phyloP scores from a whole-genome alignment of 2,888 invertebrate species.

The Dione vanillae region DNA sequence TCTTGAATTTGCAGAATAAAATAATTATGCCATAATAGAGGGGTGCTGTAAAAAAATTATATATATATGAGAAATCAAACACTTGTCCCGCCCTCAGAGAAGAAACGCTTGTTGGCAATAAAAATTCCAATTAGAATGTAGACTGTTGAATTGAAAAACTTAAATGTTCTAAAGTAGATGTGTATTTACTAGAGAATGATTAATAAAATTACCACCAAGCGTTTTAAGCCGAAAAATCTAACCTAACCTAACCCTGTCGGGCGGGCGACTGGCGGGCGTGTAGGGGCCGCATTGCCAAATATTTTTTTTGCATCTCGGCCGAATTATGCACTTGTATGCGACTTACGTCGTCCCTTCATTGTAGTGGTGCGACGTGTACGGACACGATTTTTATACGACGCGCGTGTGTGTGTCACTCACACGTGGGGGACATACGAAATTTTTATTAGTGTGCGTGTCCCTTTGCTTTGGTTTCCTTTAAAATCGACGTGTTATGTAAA shows the following conservation, averaged over 20 bases:
- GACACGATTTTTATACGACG: constrained; percentile 78
- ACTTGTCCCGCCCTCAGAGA: constrained; percentile 63
- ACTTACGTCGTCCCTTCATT: constrained; percentile 83
- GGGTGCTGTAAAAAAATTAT: constrained; percentile 63
- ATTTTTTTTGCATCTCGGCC: constrained; percentile 85
- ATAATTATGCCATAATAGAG: constrained; percentile 65
- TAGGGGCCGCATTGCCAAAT: constrained; percentile 85
- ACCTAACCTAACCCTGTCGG: constrained; percentile 84
- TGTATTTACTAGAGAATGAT: constrained; percentile 42
- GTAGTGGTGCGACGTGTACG: constrained; percentile 83
- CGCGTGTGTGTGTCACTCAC: constrained; percentile 76
- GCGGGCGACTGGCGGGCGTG: constrained; percentile 83
- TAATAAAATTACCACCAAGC: constrained; percentile 80
- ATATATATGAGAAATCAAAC: constrained; percentile 49
- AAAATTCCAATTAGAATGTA: constrained; percentile 68
- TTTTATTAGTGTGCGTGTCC: constrained; percentile 74
- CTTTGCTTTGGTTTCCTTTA: constrained; percentile 76
- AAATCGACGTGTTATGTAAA: constrained; percentile 81
- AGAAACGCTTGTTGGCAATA: constrained; percentile 65
- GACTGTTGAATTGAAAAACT: constrained; percentile 69
- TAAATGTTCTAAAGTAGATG: constrained; percentile 63
- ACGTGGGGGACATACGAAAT: constrained; percentile 68
- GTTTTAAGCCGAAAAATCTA: constrained; percentile 84
- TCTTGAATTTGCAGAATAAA: constrained; percentile 62
- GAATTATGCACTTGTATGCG: constrained; percentile 85